These are phyloP conservation scores for Macaria notata DNA, from an alignment of 2,888 invertebrate genomes.

Conservation along the genomic window DNA sequence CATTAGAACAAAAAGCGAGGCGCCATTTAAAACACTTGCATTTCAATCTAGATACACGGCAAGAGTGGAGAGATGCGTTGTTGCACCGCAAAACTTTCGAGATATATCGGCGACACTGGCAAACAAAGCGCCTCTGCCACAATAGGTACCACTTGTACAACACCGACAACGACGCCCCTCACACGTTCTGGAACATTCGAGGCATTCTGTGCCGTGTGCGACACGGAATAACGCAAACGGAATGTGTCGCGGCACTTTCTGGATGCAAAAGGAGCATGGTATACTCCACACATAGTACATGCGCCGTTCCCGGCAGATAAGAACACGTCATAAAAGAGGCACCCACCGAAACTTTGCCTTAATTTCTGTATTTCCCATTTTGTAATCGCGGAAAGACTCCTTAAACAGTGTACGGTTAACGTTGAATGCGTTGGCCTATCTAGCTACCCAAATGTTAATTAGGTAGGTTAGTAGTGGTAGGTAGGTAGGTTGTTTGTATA, in stretches of 20 bases:
- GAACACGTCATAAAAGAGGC: slow-evolving; percentile 75
- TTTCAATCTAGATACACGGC: slow-evolving; percentile 46
- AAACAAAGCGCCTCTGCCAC: slow-evolving; percentile 70
- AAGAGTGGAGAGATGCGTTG: slow-evolving; percentile 50
- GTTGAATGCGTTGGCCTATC: slow-evolving; percentile 37
- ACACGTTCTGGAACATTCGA: slow-evolving; percentile 23
- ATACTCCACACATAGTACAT: slow-evolving; percentile 51
- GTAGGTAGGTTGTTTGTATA: no score
- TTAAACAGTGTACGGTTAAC: slow-evolving; percentile 51
- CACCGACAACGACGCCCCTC: slow-evolving; percentile 47
- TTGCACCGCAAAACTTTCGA: slow-evolving; percentile 68
- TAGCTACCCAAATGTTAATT: no score
- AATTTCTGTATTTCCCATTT: slow-evolving; percentile 66
- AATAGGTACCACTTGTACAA: slow-evolving; percentile 66
- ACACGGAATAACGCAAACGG: slow-evolving; percentile 40
- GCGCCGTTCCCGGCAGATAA: slow-evolving; percentile 67
- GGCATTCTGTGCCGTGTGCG: slow-evolving; percentile 46
- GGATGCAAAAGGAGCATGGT: slow-evolving; percentile 40
- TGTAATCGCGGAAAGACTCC: slow-evolving; percentile 52
- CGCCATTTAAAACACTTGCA: slow-evolving; percentile 37
- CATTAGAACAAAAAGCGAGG: background rate
- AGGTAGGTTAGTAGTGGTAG: no score
- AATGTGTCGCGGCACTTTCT: slow-evolving; percentile 37
- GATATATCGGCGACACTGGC: slow-evolving; percentile 76
- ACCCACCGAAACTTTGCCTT: slow-evolving; percentile 69